A percentile compares a stretch with the other conserved stretches of the same genome.
Evolutionary conservation across 2,797 vertebrate genomes (phyloP).

Genomic region (Mormyrus proboscirostris): DNA sequence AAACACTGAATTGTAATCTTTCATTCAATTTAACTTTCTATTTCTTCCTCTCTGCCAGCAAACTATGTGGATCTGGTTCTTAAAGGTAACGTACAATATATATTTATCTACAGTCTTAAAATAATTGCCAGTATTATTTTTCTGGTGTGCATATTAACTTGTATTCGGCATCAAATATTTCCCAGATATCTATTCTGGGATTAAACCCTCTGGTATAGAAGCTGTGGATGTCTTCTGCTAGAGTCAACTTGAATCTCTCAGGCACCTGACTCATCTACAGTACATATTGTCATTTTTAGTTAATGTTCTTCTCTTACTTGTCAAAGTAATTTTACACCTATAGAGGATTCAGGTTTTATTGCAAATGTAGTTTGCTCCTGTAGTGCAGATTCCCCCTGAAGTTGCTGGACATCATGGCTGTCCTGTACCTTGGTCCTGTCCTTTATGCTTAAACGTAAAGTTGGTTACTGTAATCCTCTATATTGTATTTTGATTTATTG

Average conservation of each 20-base stretch:
- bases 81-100: constrained; percentile 58
- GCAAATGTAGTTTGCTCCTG: background rate
- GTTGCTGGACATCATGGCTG: background rate
- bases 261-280: background rate
- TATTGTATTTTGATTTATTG: background rate
- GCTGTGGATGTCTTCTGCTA: background rate
- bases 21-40: constrained; percentile 21
- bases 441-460: background rate
- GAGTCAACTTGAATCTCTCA: background rate
- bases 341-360: background rate
- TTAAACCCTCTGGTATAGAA: background rate
- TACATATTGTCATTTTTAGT: background rate
- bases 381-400: background rate
- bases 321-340: background rate
- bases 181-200: background rate
- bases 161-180: background rate
- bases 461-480: background rate
- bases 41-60: constrained; percentile 57
- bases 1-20: background rate
- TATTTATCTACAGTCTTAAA: background rate
- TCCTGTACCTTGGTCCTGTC: background rate
- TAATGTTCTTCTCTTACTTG: background rate
- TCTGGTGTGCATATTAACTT: background rate
- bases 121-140: background rate
- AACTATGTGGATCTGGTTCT: constrained; percentile 75